Base-by-base conservation (phyloP, 2,888 invertebrate species). In the Microctonus aethiopoides region DNA sequence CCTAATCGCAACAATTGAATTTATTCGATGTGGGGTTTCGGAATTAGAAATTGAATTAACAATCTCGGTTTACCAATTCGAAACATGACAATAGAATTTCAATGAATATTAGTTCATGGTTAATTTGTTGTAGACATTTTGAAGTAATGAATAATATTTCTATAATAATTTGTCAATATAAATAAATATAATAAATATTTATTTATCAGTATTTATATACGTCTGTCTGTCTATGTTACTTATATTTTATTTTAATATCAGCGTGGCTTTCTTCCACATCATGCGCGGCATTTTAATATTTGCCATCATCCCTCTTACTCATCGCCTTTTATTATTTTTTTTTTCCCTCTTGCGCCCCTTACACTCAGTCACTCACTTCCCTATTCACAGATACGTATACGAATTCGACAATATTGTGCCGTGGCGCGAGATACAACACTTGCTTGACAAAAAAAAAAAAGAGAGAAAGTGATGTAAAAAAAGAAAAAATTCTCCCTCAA, bases 211-310 rank as follows among this genome's bases (percentile, higher is more conserved):
- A n/a, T n/a, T 29, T 29, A 29, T 29, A 29, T 29, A 7, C 10
- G 20, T 16, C 20, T 16, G 39, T 22, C 26, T 46, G 20, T 16
- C 10, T 46, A 22, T 11, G 29, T 62, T 13, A 51, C 46, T 20
- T 20, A 11, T 52, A 46, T 64, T 46, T 16, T 52, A 32, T 32
- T 64, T 52, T 9, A 34, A 22, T 52, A 26, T 52, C 34, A 59
- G 24, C 39, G 29, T 61, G 39, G 26, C n/a, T 59, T 63, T 62
- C 51, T 36, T 29, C 39, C 56, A 61, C 73, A 70, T 46, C 64
- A 69, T 68, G 68, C 64, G 26, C 64, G 65, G 60, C 64, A 61
- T 74, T 72, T 74, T 75, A 71, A 70, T 74, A 69, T 68, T 63
- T 56, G 26, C 65, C 13, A 69, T 59, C 62, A 62, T 57, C 32